phyloP scores from a whole-genome alignment of 2,797 vertebrate genomes.

The Parauchenoglanis ngamensis region DNA sequence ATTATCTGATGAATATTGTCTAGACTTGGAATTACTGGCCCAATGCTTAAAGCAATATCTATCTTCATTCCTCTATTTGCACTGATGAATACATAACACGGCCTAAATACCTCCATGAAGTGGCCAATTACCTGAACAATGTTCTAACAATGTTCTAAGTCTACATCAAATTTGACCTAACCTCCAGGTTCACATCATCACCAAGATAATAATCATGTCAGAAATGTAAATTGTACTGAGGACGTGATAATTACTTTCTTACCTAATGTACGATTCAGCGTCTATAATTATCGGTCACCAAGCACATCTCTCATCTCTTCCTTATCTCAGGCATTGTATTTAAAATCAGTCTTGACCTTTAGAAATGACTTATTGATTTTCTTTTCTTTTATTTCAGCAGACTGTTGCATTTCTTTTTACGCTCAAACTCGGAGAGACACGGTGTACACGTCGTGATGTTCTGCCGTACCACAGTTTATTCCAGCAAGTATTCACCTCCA shows the following conservation, averaged over 20 bases:
- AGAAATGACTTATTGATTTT: constrained; percentile 28
- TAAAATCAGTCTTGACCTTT: constrained; percentile 12
- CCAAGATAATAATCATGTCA: not conserved
- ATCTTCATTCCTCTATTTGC: not conserved
- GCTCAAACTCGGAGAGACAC: not conserved
- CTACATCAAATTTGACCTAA: not conserved
- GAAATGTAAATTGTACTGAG: not conserved
- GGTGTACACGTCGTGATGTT: not conserved
- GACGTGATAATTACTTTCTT: not conserved
- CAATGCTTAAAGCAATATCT: not conserved
- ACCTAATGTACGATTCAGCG: not conserved
- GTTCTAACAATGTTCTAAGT: not conserved
- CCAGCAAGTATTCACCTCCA: not conserved
- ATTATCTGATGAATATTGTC: constrained; percentile 6
- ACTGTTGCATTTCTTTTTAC: not conserved
- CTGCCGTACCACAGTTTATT: not conserved
- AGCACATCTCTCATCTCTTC: not conserved
- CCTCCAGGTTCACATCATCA: not conserved
- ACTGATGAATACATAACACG: not conserved
- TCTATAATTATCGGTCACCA: not conserved
- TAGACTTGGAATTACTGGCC: constrained; percentile 7
- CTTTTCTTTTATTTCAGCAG: not conserved
- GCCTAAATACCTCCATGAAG: not conserved
- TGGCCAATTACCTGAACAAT: not conserved
- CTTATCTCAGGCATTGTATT: constrained; percentile 9